Evolutionary conservation across 2,113 vertebrate genomes (phyloP).

Genomic region (Melanocharis versteri): DNA sequence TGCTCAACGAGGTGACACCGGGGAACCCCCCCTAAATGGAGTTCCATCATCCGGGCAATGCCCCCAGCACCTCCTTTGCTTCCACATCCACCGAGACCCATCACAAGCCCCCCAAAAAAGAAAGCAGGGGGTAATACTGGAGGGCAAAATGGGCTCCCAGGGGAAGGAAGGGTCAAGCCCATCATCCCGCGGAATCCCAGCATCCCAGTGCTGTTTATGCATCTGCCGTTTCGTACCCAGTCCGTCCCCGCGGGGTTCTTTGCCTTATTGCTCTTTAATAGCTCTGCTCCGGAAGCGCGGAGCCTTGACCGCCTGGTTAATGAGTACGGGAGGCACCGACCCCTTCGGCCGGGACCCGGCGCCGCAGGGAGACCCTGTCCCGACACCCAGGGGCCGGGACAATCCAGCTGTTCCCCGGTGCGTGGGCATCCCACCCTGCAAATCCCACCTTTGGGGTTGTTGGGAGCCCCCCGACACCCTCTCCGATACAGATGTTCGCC

Average conservation of each 20-base stretch:
- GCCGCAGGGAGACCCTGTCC: no score
- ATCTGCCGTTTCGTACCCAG: neutral
- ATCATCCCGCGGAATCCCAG: fast-evolving
- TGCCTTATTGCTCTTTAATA: no score
- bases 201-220: neutral
- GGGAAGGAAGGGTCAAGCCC: neutral
- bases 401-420: no score
- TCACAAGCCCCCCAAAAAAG: neutral
- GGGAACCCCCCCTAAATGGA: fast-evolving
- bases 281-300: no score
- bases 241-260: neutral
- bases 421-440: no score
- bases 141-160: neutral
- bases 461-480: no score
- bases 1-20: fast-evolving
- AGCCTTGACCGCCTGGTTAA: no score
- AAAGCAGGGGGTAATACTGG: neutral
- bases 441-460: no score
- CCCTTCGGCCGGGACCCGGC: no score
- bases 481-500: no score
- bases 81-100: neutral
- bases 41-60: fast-evolving
- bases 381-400: no score
- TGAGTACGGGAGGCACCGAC: no score
- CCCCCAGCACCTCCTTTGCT: neutral